Conservation (phyloP, 2,797 vertebrate species). For the Eupleurogrammus muticus region DNA sequence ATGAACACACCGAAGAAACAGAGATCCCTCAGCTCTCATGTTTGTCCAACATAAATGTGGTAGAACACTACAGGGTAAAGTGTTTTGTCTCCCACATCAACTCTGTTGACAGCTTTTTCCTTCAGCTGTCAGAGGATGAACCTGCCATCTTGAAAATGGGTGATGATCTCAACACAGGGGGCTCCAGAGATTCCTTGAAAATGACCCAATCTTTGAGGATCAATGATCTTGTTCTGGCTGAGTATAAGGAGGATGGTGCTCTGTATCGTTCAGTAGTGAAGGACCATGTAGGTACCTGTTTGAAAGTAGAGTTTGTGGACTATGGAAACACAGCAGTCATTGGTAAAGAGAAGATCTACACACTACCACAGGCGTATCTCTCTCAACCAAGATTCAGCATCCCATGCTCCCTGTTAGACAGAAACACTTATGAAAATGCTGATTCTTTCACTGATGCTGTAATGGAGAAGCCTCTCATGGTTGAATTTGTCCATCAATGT, state of each 20-base stretch:
- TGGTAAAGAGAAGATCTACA: constrained; percentile 77
- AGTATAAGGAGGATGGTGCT: constrained; percentile 78
- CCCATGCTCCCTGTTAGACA: constrained; percentile 81
- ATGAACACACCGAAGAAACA: not conserved
- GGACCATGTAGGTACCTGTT: constrained; percentile 53
- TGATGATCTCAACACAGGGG: constrained; percentile 79
- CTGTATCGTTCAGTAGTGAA: constrained; percentile 88
- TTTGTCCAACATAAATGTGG: constrained; percentile 76
- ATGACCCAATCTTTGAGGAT: constrained; percentile 51
- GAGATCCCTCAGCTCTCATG: constrained; percentile 55
- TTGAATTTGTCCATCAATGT: constrained; percentile 83
- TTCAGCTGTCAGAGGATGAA: constrained; percentile 88
- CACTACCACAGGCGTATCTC: constrained; percentile 78
- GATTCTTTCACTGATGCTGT: constrained; percentile 76
- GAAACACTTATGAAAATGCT: constrained; percentile 51
- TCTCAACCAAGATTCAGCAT: constrained; percentile 83
- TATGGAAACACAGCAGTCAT: constrained; percentile 87
- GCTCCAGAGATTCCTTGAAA: constrained; percentile 47
- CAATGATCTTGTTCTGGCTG: constrained; percentile 83
- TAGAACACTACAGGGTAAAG: constrained; percentile 68
- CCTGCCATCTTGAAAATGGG: constrained; percentile 81
- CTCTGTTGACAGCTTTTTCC: constrained; percentile 82
- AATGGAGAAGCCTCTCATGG: constrained; percentile 77
- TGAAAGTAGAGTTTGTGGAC: constrained; percentile 90
- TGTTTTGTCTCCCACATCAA: constrained; percentile 83